Conservation (phyloP, 2,888 invertebrate species). For the Heliconius sara region DNA sequence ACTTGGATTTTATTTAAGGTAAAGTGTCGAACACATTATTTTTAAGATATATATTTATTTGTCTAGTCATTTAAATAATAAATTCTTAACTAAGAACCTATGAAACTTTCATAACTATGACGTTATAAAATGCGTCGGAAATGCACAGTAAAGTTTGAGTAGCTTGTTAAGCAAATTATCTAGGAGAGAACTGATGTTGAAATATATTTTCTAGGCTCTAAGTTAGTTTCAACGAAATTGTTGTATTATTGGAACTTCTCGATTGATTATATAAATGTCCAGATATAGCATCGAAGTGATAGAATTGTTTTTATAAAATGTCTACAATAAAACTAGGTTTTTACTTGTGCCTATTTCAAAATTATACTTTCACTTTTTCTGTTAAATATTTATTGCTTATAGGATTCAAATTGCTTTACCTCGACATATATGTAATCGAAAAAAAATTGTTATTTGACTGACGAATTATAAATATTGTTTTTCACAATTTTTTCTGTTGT, state of each 20-base stretch:
- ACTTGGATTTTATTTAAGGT: conserved; percentile 26
- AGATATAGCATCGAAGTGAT: not conserved
- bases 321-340: not conserved
- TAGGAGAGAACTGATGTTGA: conserved; percentile 41
- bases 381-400: not conserved
- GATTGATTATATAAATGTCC: conserved; percentile 15
- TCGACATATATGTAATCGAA: conserved; percentile 16
- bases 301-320: not conserved
- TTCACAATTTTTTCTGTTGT: not conserved
- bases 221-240: conserved; percentile 39
- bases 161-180: conserved; percentile 44
- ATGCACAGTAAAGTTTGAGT: conserved; percentile 39
- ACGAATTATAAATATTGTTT: conserved; percentile 4
- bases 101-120: conserved; percentile 8
- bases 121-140: conserved; percentile 11
- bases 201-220: conserved; percentile 38
- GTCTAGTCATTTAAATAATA: conserved; percentile 27
- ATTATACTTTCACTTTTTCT: not conserved
- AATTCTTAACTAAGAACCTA: conserved; percentile 1
- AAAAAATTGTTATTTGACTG: not conserved
- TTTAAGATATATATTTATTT: conserved; percentile 14
- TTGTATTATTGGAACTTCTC: conserved; percentile 26
- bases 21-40: conserved; percentile 21
- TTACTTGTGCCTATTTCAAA: not conserved
- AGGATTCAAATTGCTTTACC: not conserved